Evolutionary conservation across 2,888 invertebrate species (phyloP).

Genomic region (Malthinus seriepunctatus): DNA sequence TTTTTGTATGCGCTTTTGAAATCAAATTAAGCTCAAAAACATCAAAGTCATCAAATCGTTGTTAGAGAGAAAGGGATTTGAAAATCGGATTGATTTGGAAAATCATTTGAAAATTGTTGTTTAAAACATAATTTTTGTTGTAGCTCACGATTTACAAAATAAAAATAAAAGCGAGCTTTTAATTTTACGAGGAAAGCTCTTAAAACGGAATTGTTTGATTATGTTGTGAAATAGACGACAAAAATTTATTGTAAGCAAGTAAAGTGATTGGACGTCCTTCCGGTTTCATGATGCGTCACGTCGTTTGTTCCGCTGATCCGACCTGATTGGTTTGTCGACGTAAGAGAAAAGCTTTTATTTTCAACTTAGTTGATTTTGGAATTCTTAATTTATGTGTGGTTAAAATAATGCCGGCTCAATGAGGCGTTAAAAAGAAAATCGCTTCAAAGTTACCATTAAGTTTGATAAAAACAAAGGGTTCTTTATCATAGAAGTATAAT

Average conservation of each 20-base stretch:
- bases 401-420: constrained; percentile 38
- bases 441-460: constrained; percentile 26
- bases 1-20: too few relatives aligned
- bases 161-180: neutral
- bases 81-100: neutral
- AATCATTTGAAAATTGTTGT: too few relatives aligned
- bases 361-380: constrained; percentile 35
- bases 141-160: neutral
- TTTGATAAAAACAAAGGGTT: constrained; percentile 22
- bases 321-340: constrained; percentile 41
- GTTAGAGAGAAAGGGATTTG: neutral
- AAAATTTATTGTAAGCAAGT: constrained; percentile 38
- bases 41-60: neutral
- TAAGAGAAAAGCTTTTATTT: constrained; percentile 38
- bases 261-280: constrained; percentile 46
- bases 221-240: constrained; percentile 23
- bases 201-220: constrained; percentile 12
- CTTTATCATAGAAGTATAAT: constrained; percentile 21
- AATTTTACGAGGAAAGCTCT: too few relatives aligned
- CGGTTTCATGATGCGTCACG: constrained; percentile 51
- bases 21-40: neutral
- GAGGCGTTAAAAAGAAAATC: constrained; percentile 34
- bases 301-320: constrained; percentile 49
- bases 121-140: too few relatives aligned
- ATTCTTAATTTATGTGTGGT: constrained; percentile 37